Conservation (phyloP, 64 coral and sea anemone genomes). For the Pachyseris speciosa region DNA sequence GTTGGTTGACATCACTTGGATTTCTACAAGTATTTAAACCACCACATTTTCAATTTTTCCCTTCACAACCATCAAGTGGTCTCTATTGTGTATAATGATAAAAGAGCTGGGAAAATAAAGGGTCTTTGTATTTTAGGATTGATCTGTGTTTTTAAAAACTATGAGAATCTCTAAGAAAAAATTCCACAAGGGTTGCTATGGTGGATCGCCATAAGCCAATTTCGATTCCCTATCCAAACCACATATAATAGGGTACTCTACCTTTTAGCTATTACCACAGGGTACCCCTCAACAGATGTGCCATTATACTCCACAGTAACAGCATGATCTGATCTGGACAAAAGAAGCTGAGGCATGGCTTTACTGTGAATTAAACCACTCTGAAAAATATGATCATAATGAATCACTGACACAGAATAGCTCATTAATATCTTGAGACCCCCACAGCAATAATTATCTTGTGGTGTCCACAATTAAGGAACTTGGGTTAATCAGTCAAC, state of each 20-base stretch:
- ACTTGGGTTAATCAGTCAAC: no score
- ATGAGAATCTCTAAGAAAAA: no score
- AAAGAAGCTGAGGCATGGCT: slow-evolving; percentile 86
- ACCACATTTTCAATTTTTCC: neutral
- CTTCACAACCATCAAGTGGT: no score
- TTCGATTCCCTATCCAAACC: neutral
- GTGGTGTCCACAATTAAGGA: no score
- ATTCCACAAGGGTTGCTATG: no score
- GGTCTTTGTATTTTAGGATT: no score
- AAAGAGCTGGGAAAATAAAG: no score
- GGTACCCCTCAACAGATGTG: slow-evolving; percentile 46
- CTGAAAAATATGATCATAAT: slow-evolving; percentile 68
- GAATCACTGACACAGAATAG: neutral
- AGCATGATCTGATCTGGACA: slow-evolving; percentile 57
- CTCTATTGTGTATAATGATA: no score
- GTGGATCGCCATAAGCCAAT: neutral
- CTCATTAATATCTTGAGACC: no score
- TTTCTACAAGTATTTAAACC: slow-evolving; percentile 24
- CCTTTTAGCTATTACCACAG: slow-evolving; percentile 84
- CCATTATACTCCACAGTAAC: slow-evolving; percentile 62
- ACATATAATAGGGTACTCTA: neutral
- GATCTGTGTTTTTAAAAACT: no score
- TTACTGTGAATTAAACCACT: slow-evolving; percentile 86
- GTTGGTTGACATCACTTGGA: slow-evolving; percentile 65
- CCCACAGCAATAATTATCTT: no score